Conservation (phyloP, 2,888 invertebrate genomes). For the Alsophila aescularia region DNA sequence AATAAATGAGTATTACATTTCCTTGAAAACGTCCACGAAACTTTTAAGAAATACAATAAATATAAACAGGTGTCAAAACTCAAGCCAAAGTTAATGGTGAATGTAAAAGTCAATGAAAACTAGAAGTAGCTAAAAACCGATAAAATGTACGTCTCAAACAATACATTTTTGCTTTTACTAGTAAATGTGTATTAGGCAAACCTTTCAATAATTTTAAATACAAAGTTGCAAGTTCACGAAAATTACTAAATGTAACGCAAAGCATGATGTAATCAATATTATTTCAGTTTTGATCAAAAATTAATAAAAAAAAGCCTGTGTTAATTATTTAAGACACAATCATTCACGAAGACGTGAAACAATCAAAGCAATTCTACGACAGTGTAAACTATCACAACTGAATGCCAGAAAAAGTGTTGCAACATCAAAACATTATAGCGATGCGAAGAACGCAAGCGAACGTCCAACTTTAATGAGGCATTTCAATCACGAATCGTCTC, state of each 20-base stretch:
- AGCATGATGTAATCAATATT: too few relatives aligned
- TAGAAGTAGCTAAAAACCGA: slow-evolving; percentile 8
- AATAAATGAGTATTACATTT: slow-evolving; percentile 14
- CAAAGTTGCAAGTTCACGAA: too few relatives aligned
- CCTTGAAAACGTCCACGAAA: slow-evolving; percentile 14
- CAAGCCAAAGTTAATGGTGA: slow-evolving; percentile 8
- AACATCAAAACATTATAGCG: slow-evolving; percentile 41
- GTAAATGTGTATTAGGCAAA: too few relatives aligned
- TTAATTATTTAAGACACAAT: background rate
- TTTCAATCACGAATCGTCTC: slow-evolving; percentile 68
- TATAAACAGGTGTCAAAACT: slow-evolving; percentile 17
- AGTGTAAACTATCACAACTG: slow-evolving; percentile 12
- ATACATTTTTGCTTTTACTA: background rate
- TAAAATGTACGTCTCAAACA: slow-evolving; percentile 6
- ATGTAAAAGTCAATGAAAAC: slow-evolving; percentile 16
- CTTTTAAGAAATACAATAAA: slow-evolving; percentile 20
- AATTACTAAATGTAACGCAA: too few relatives aligned
- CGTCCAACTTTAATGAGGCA: slow-evolving; percentile 68
- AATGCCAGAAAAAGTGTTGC: slow-evolving; percentile 36
- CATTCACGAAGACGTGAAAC: slow-evolving; percentile 20
- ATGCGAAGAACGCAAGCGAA: slow-evolving; percentile 52
- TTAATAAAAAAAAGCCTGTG: background rate
- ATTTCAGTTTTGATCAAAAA: too few relatives aligned
- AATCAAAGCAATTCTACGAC: slow-evolving; percentile 14
- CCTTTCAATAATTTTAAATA: too few relatives aligned